Evolutionary conservation across 2,888 invertebrate species (phyloP).

Genomic region (Standfussiana lucernea): DNA sequence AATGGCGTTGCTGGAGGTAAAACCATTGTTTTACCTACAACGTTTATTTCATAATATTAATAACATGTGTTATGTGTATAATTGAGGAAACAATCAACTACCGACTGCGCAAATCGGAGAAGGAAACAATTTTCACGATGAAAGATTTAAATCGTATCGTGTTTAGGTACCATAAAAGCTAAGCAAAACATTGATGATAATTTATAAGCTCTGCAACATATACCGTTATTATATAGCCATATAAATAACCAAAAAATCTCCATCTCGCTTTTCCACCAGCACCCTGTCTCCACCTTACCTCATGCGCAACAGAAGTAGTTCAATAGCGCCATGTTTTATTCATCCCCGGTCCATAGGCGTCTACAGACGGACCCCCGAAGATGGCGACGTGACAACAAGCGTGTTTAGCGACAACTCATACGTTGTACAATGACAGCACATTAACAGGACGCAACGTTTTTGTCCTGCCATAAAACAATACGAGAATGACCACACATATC

Average conservation of each 20-base stretch:
- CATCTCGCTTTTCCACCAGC: constrained; percentile 8
- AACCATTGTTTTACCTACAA: background rate
- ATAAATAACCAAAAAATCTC: background rate
- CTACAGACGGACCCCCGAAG: constrained; percentile 21
- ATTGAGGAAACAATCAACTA: background rate
- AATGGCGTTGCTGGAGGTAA: constrained; percentile 1
- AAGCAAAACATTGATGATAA: background rate
- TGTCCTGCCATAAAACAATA: background rate
- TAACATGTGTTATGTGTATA: background rate
- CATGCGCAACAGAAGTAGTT: constrained; percentile 45
- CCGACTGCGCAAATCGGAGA: background rate
- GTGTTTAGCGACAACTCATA: constrained; percentile 21
- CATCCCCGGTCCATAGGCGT: constrained; percentile 28
- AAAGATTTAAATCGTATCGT: background rate
- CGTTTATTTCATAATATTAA: background rate
- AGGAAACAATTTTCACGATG: background rate
- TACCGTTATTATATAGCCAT: background rate
- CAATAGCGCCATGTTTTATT: constrained; percentile 64
- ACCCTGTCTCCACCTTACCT: constrained; percentile 2
- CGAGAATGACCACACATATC: background rate
- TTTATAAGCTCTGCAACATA: background rate
- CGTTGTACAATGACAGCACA: constrained; percentile 11
- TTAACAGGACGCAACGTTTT: background rate
- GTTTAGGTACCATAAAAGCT: background rate
- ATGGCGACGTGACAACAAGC: constrained; percentile 32